Conservation (phyloP, 2,113 vertebrate species). For the Amphiprion percula region DNA sequence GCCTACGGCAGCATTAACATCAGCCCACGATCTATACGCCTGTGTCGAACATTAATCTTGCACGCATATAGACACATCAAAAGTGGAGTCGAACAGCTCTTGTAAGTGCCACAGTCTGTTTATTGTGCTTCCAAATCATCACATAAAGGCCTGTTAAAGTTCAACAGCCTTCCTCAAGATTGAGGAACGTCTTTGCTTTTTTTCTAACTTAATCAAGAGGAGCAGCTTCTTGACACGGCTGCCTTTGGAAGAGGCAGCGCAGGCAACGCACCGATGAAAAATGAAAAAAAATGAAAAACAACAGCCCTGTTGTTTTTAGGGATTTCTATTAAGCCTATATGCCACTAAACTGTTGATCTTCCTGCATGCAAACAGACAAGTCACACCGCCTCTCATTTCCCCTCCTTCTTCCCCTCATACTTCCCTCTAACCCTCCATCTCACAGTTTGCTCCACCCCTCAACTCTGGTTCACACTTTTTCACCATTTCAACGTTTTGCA, state of each 20-base stretch:
- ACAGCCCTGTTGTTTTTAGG: conserved; percentile 16
- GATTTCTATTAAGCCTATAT: conserved; percentile 19
- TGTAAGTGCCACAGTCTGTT: conserved; percentile 11
- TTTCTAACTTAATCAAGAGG: conserved; percentile 1
- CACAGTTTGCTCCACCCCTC: conserved; percentile 46
- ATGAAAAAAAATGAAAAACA: too few relatives aligned
- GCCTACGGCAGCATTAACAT: conserved; percentile 19
- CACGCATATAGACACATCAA: conserved; percentile 13
- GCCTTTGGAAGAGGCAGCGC: conserved; percentile 1
- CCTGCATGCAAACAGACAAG: conserved; percentile 24
- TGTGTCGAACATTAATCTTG: conserved; percentile 19
- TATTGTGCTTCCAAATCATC: background rate
- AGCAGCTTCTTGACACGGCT: conserved; percentile 7
- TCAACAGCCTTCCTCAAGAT: conserved; percentile 1
- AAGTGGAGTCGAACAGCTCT: background rate
- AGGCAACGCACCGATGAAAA: background rate
- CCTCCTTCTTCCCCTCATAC: conserved; percentile 6
- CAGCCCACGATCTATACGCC: background rate
- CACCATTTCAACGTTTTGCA: conserved; percentile 26
- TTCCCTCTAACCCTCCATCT: conserved; percentile 15
- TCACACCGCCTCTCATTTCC: conserved; percentile 20
- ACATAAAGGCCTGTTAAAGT: conserved; percentile 1
- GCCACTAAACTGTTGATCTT: conserved; percentile 2
- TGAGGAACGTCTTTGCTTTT: background rate
- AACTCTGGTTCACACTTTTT: conserved; percentile 40